Conservation (phyloP, 2,888 invertebrate genomes). For the Caenorhabditis doughertyi region DNA sequence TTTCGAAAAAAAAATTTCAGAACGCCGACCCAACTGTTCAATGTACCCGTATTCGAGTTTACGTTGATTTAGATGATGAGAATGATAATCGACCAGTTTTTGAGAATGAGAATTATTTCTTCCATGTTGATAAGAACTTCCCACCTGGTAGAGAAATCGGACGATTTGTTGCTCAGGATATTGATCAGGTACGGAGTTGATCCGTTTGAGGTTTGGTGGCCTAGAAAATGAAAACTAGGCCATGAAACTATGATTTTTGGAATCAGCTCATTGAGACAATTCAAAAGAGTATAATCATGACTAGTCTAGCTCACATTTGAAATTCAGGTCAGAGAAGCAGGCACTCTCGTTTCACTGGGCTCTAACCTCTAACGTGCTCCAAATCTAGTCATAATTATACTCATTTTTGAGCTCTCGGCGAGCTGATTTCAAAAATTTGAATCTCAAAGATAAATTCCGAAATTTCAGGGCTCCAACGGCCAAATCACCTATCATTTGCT, state of each 20-base stretch:
- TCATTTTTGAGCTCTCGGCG: background rate
- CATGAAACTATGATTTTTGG: slow-evolving; percentile 4
- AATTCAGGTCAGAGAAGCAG: too few relatives aligned
- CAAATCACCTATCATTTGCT: slow-evolving; percentile 75
- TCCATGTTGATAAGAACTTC: slow-evolving; percentile 69
- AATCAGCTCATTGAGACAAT: too few relatives aligned
- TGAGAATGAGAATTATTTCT: slow-evolving; percentile 75
- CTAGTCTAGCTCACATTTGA: too few relatives aligned
- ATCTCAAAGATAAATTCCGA: background rate
- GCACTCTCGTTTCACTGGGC: too few relatives aligned
- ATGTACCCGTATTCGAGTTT: slow-evolving; percentile 65
- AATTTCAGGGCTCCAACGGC: slow-evolving; percentile 74
- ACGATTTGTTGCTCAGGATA: slow-evolving; percentile 75
- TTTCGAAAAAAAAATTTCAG: slow-evolving; percentile 22
- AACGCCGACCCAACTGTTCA: slow-evolving; percentile 40
- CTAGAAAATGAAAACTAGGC: too few relatives aligned
- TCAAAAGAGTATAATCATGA: too few relatives aligned
- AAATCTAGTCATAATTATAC: too few relatives aligned
- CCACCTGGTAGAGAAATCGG: slow-evolving; percentile 70
- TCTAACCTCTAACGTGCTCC: too few relatives aligned
- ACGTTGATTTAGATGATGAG: slow-evolving; percentile 76
- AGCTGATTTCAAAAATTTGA: background rate
- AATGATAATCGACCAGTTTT: slow-evolving; percentile 81
- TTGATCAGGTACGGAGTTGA: slow-evolving; percentile 78
- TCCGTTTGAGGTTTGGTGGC: too few relatives aligned